Conservation (phyloP, 2,797 vertebrate genomes). For the Amniataba percoides region DNA sequence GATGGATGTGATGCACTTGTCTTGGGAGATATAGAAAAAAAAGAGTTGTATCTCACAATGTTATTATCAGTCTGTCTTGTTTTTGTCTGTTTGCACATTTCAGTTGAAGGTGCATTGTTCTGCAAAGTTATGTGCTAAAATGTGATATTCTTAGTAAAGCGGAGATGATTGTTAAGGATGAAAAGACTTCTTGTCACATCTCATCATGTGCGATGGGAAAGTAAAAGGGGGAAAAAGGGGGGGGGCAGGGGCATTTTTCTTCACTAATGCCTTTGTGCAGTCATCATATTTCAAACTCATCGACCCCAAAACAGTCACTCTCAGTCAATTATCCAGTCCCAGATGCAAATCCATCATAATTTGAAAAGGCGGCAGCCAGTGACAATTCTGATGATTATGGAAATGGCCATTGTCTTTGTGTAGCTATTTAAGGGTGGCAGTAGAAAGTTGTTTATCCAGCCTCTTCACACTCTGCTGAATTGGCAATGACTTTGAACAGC, state of each 20-base stretch:
- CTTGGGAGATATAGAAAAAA: background rate
- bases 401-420: constrained; percentile 45
- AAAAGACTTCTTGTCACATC: constrained; percentile 32
- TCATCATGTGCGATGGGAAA: constrained; percentile 32
- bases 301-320: constrained; percentile 41
- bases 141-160: constrained; percentile 5
- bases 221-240: constrained; percentile 7
- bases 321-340: constrained; percentile 50
- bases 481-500: constrained; percentile 44
- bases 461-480: constrained; percentile 52
- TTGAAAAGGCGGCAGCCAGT: constrained; percentile 42
- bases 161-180: constrained; percentile 5
- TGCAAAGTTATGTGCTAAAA: constrained; percentile 4
- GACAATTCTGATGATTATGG: constrained; percentile 54
- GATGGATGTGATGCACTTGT: constrained; percentile 20
- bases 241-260: constrained; percentile 3
- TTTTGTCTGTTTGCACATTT: background rate
- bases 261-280: constrained; percentile 33
- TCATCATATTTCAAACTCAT: constrained; percentile 50
- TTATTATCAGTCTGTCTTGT: constrained; percentile 8
- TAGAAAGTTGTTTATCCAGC: constrained; percentile 59
- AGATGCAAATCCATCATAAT: constrained; percentile 64
- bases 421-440: constrained; percentile 54
- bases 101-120: constrained; percentile 9
- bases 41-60: background rate